phyloP scores from a whole-genome alignment of 2,113 vertebrate species.

The Dolichallabes microphthalmus region DNA sequence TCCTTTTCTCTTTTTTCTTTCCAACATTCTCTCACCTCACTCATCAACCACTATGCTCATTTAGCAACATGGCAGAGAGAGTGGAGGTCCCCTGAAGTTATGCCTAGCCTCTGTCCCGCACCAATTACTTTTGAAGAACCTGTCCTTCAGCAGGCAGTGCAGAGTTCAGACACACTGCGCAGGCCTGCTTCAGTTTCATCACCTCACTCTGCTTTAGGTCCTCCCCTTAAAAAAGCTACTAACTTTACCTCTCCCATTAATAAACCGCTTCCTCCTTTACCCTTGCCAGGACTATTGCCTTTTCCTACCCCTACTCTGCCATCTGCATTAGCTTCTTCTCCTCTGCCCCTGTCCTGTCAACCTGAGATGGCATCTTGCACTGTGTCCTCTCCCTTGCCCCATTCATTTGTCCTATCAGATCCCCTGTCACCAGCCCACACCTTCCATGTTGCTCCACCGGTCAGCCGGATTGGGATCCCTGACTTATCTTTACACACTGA shows the following conservation, averaged over 20 bases:
- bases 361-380: background rate
- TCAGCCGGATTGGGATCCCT: background rate
- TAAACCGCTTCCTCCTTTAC: background rate
- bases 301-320: background rate
- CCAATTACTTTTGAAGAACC: conserved; percentile 43
- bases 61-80: conserved; percentile 75
- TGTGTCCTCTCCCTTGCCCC: background rate
- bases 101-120: conserved; percentile 59
- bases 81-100: conserved; percentile 68
- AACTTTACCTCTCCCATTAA: background rate
- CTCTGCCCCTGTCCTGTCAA: background rate
- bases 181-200: conserved; percentile 48
- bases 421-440: background rate
- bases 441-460: conserved; percentile 1
- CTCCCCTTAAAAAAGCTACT: conserved; percentile 22
- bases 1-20: background rate
- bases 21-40: background rate
- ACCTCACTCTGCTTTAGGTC: background rate
- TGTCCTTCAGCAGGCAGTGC: conserved; percentile 53
- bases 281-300: background rate
- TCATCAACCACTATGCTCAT: background rate
- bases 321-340: conserved; percentile 3
- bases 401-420: background rate
- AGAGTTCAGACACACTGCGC: conserved; percentile 57
- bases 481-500: background rate